Percentiles rank a stretch among this genome's conserved stretches.
These are phyloP conservation scores for Chionis minor DNA, from an alignment of 2,113 vertebrate genomes.

Conservation along the genomic window DNA sequence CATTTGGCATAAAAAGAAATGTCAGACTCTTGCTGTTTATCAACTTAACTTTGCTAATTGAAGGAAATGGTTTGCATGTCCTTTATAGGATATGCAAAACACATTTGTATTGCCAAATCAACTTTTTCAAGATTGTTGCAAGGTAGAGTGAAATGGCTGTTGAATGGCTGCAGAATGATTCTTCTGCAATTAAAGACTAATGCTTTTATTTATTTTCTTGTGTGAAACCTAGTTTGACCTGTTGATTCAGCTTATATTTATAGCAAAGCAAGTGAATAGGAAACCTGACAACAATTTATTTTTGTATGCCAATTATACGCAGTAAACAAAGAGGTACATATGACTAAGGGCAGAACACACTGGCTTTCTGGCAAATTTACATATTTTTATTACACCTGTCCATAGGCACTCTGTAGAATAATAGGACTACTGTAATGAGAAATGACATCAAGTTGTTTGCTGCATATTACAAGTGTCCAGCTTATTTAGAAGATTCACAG, in stretches of 20 bases:
- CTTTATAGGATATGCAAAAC: neutral
- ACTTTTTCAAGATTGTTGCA: neutral
- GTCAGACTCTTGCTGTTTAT: neutral
- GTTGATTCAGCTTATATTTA: slow-evolving; percentile 13
- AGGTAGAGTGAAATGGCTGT: neutral
- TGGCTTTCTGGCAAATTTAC: neutral
- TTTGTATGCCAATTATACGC: neutral
- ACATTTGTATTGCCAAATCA: slow-evolving; percentile 5
- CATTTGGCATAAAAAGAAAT: neutral
- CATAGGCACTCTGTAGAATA: neutral
- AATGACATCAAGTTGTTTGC: neutral
- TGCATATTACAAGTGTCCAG: neutral
- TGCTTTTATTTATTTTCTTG: neutral
- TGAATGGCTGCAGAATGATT: neutral
- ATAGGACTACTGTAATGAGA: neutral
- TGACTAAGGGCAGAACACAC: slow-evolving; percentile 10
- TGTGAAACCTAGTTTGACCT: neutral
- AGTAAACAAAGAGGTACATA: neutral
- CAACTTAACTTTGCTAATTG: slow-evolving; percentile 37
- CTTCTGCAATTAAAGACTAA: neutral
- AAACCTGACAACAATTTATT: neutral
- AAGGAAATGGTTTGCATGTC: slow-evolving; percentile 16
- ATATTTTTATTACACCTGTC: neutral
- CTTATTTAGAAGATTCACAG: slow-evolving; percentile 7
- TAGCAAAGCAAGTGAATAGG: slow-evolving; percentile 10